Base-by-base conservation (phyloP, 1,140 invertebrate genomes). In the Schlechtendalia chinensis region DNA sequence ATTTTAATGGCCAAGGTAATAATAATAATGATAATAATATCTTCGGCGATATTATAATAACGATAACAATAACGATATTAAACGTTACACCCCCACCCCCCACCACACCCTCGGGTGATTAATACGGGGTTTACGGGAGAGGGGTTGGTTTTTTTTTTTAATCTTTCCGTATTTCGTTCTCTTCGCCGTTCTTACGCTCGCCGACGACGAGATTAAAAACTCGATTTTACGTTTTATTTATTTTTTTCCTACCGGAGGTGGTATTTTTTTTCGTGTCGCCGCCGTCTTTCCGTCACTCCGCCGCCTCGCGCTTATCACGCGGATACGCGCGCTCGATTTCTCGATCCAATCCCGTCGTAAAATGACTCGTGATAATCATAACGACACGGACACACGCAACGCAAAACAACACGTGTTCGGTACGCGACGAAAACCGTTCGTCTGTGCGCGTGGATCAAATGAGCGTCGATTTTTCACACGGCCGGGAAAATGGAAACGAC, bases 41-140 rank as follows among this genome's bases (percentile, higher is more conserved):
- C 75, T 79, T 79, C 75, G 75, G 75, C 75, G 75, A 79, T 79
- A 79, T 79, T 79, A 77, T 77, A 77, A 77, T 59, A 77, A 79
- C 75, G 75, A 79, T 79, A 79, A 79, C 75, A 79, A 79, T 79
- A 79, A 79, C 75, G 75, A 79, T 79, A 79, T 79, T 79, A 79
- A 79, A 79, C 75, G 75, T 79, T 79, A 79, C 75, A n/a, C n/a
- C n/a, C n/a, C n/a, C n/a, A n/a, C n/a, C n/a, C n/a, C n/a, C n/a
- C n/a, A n/a, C n/a, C n/a, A n/a, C n/a, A n/a, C 75, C 75, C 75
- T 61, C 75, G 75, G 75, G 75, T 79, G 75, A 79, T 79, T 79
- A 79, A 79, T 79, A 79, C 75, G 56, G n/a, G n/a, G 75, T 79
- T 79, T 72, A 72, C 47, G 53, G n/a, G n/a, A n/a, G n/a, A n/a